phyloP scores from a whole-genome alignment of 2,888 invertebrate species.

The Apodemia mormo region DNA sequence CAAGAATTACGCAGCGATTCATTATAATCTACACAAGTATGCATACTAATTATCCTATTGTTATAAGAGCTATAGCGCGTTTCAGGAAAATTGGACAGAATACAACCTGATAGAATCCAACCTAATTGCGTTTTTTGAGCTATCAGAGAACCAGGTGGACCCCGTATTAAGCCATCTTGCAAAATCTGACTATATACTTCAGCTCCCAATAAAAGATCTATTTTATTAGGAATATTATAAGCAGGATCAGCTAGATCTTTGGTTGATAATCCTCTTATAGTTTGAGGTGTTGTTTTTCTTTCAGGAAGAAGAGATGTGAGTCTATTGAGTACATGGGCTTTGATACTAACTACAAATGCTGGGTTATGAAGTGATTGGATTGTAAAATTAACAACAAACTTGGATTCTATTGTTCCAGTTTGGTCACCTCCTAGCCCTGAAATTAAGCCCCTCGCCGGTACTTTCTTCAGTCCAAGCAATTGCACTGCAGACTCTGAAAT shows the following conservation, averaged over 20 bases:
- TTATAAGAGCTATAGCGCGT: background rate
- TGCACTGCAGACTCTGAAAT: too few species aligned
- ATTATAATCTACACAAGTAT: constrained; percentile 21
- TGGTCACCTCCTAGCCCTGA: too few species aligned
- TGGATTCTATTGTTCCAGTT: too few species aligned
- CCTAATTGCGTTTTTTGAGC: constrained; percentile 39
- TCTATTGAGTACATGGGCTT: too few species aligned
- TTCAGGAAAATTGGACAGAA: background rate
- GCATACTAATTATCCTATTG: constrained; percentile 22
- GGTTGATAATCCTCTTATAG: background rate
- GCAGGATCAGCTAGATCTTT: constrained; percentile 2
- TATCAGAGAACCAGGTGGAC: constrained; percentile 26
- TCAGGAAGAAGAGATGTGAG: too few species aligned
- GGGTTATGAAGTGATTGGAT: too few species aligned
- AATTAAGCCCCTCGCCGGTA: too few species aligned
- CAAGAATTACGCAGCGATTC: constrained; percentile 32
- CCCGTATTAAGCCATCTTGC: constrained; percentile 32
- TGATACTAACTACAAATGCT: too few species aligned
- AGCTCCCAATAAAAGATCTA: constrained; percentile 11
- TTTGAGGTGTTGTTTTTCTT: background rate
- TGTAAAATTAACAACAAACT: too few species aligned
- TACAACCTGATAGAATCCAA: constrained; percentile 39
- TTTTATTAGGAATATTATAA: constrained; percentile 15
- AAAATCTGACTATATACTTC: constrained; percentile 38
- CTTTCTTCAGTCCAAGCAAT: too few species aligned